Conservation (phyloP, 2,888 invertebrate genomes). For the Xylota sylvarum region DNA sequence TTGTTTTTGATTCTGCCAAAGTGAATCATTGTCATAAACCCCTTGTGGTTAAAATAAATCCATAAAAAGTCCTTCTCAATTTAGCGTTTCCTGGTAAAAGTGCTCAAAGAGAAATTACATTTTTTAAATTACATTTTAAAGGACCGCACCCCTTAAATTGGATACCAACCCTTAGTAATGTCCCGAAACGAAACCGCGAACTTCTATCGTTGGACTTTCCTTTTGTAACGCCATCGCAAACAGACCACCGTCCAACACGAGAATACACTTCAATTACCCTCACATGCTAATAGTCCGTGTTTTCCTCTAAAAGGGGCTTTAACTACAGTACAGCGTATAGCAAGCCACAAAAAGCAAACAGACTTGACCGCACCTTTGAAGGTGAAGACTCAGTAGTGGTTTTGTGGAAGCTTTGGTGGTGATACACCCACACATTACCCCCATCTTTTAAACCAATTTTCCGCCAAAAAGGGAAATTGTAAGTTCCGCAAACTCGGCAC, state of each 20-base stretch:
- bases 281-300: slow-evolving; percentile 6
- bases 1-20: neutral
- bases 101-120: slow-evolving; percentile 10
- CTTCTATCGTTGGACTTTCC: neutral
- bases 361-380: slow-evolving; percentile 34
- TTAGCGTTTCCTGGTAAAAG: neutral
- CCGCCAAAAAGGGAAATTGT: slow-evolving; percentile 5
- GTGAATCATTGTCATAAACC: neutral
- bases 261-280: slow-evolving; percentile 46
- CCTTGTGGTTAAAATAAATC: neutral
- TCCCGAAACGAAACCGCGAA: neutral
- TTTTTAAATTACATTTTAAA: slow-evolving; percentile 3
- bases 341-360: slow-evolving; percentile 32
- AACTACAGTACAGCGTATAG: slow-evolving; percentile 26
- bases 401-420: neutral
- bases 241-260: neutral
- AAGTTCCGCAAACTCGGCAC: slow-evolving; percentile 24
- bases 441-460: slow-evolving; percentile 11
- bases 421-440: neutral
- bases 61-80: neutral
- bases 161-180: slow-evolving; percentile 4
- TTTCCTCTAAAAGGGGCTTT: slow-evolving; percentile 13
- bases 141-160: slow-evolving; percentile 22
- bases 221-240: neutral
- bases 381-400: slow-evolving; percentile 12